Evolutionary conservation across 2,113 vertebrate genomes (phyloP).

Genomic region (Xiphorhynchus elegans): DNA sequence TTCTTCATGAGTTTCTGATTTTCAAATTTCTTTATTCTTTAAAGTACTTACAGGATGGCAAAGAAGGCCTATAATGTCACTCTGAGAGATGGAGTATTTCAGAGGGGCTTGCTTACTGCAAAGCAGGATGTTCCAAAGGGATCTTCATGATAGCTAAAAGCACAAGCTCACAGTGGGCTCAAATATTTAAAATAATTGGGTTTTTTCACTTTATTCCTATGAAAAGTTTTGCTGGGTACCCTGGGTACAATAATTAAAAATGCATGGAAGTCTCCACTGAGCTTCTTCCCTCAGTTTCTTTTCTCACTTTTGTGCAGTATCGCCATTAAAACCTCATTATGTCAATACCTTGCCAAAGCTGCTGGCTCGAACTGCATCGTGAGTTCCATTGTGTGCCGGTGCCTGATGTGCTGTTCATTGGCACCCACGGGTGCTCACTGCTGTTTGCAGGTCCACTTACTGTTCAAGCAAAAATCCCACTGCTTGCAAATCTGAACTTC

Average conservation of each 20-base stretch:
- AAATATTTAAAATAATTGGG: not conserved
- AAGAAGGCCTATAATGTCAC: not conserved
- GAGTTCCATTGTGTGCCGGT: fast-evolving
- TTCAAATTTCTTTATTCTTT: not conserved
- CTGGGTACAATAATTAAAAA: not conserved
- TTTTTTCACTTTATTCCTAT: not conserved
- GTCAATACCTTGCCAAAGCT: not conserved
- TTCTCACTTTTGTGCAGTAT: not conserved
- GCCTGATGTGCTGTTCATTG: not conserved
- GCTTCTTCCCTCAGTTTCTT: not conserved
- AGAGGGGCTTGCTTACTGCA: not conserved
- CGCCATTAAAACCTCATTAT: not conserved
- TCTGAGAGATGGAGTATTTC: not conserved
- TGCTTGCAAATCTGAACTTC: not conserved
- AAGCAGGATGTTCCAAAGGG: not conserved
- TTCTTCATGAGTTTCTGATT: not conserved
- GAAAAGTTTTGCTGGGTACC: not conserved
- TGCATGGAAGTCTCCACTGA: not conserved
- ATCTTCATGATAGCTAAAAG: not conserved
- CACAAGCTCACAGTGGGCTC: not conserved
- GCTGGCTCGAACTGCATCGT: not conserved
- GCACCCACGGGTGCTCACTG: not conserved
- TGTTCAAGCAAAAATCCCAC: not conserved
- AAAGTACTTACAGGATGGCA: not conserved
- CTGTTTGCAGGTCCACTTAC: not conserved